Evolutionary conservation across 2,888 invertebrate genomes (phyloP).

Genomic region (Leptinotarsa peninsularis): DNA sequence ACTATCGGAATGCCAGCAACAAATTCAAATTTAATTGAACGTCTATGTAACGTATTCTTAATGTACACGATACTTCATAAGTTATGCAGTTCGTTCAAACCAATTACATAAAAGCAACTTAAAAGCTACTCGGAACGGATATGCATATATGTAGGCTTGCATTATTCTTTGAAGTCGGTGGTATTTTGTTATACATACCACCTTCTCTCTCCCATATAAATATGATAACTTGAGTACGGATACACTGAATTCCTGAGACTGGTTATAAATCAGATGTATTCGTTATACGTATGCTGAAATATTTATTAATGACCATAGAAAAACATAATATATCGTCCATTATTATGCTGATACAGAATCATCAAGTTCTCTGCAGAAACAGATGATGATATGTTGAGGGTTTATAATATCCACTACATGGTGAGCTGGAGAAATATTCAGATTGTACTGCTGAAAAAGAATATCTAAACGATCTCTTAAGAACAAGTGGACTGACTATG

Average conservation of each 20-base stretch:
- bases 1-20: conserved; percentile 27
- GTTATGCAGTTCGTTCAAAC: conserved; percentile 42
- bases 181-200: conserved; percentile 48
- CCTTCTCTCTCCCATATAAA: conserved; percentile 48
- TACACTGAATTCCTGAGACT: conserved; percentile 45
- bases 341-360: conserved; percentile 37
- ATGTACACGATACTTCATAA: conserved; percentile 36
- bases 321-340: conserved; percentile 44
- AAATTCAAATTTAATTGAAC: conserved; percentile 34
- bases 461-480: too few relatives aligned
- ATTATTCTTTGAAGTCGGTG: conserved; percentile 32
- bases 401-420: conserved; percentile 13
- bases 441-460: too few relatives aligned
- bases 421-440: background rate
- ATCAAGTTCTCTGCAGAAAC: conserved; percentile 23
- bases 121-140: conserved; percentile 42
- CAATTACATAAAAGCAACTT: conserved; percentile 44
- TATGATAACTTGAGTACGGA: conserved; percentile 45
- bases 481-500: too few relatives aligned
- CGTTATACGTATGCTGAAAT: conserved; percentile 47
- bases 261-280: conserved; percentile 46
- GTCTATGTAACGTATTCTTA: conserved; percentile 25
- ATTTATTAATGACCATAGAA: conserved; percentile 48
- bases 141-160: conserved; percentile 39
- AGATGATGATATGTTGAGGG: conserved; percentile 20